Percentiles rank a stretch among this genome's conserved stretches.
Conservation (phyloP, 2,888 invertebrate genomes). For the Chesias legatella region DNA sequence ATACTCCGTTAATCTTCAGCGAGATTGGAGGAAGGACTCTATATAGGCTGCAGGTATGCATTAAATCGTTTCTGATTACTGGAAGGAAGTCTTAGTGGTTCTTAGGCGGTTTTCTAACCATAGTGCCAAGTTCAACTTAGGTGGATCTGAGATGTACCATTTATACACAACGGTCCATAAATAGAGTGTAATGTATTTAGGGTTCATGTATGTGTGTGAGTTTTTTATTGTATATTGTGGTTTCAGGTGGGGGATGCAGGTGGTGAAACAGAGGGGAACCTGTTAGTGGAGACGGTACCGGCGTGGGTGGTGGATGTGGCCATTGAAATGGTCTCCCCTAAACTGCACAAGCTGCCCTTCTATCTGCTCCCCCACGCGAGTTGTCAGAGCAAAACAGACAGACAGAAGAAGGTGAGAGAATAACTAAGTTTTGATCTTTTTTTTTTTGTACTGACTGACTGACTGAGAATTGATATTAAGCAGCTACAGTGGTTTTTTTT, state of each 20-base stretch:
- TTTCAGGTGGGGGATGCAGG: slow-evolving; percentile 92
- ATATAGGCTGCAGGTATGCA: slow-evolving; percentile 83
- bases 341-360: slow-evolving; percentile 98
- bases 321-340: slow-evolving; percentile 95
- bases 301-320: slow-evolving; percentile 97
- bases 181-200: no score
- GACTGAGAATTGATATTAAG: no score
- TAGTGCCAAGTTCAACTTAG: no score
- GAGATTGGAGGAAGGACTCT: slow-evolving; percentile 97
- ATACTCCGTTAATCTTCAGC: slow-evolving; percentile 98
- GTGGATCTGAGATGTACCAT: no score
- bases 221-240: not conserved
- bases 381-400: slow-evolving; percentile 84
- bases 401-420: slow-evolving; percentile 86
- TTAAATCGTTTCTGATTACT: no score
- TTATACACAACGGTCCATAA: no score
- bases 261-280: slow-evolving; percentile 95
- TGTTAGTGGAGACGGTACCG: slow-evolving; percentile 96
- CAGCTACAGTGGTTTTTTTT: no score
- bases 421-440: no score
- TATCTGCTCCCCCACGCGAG: slow-evolving; percentile 96
- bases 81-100: no score
- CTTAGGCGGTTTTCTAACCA: no score
- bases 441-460: no score
- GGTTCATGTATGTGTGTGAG: no score